phyloP scores from a whole-genome alignment of 2,888 invertebrate genomes.

The Cerceris ruficornis region DNA sequence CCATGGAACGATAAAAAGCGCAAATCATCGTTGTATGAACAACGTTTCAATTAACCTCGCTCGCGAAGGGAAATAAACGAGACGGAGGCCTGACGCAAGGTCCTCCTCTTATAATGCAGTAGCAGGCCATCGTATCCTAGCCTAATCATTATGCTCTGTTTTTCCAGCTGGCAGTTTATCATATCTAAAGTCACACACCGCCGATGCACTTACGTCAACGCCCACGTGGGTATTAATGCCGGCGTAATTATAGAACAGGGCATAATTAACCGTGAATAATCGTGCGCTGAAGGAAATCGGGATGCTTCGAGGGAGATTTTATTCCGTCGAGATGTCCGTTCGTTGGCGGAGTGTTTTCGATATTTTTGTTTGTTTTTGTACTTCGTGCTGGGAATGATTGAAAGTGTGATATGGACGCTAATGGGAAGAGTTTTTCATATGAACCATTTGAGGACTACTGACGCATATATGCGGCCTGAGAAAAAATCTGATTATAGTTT shows the following conservation, averaged over 20 bases:
- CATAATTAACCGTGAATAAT: constrained; percentile 1
- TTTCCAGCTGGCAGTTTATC: constrained; percentile 24
- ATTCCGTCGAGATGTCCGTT: no score
- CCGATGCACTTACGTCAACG: background rate
- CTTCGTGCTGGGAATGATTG: no score
- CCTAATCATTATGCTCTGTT: background rate
- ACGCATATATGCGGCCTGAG: no score
- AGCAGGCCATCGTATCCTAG: background rate
- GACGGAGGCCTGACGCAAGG: background rate
- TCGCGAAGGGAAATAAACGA: background rate
- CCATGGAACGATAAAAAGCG: background rate
- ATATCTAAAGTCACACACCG: constrained; percentile 19
- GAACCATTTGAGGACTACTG: no score
- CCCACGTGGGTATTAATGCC: background rate
- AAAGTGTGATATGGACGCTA: no score
- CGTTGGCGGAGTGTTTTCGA: no score
- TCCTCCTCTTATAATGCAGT: background rate
- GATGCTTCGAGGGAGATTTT: background rate
- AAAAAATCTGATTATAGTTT: no score
- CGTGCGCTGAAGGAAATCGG: background rate
- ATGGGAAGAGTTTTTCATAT: no score
- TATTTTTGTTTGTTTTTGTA: no score
- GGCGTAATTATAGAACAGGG: background rate
- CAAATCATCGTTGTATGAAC: background rate
- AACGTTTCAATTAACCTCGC: background rate